Conservation (phyloP, 2,888 invertebrate genomes). For the Oligia latruncula region DNA sequence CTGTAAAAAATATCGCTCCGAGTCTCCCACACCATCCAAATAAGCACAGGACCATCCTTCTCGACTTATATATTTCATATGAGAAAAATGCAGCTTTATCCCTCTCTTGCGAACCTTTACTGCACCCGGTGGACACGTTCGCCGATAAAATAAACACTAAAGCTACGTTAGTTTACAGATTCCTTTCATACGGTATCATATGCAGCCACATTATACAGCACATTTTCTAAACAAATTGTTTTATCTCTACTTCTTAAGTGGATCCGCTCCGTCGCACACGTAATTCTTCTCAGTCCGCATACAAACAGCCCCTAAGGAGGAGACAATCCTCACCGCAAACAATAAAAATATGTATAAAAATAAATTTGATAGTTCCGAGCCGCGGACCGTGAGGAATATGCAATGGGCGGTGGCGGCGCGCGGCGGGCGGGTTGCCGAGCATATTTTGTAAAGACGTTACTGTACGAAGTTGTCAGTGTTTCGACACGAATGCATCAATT, state of each 20-base stretch:
- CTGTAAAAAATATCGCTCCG: slow-evolving; percentile 69
- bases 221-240: slow-evolving; percentile 88
- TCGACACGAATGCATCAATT: slow-evolving; percentile 65
- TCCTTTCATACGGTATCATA: slow-evolving; percentile 74
- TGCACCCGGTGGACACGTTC: slow-evolving; percentile 76
- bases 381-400: slow-evolving; percentile 81
- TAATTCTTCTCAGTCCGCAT: slow-evolving; percentile 88
- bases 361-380: slow-evolving; percentile 86
- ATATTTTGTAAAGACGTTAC: slow-evolving; percentile 66
- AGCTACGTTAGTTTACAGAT: slow-evolving; percentile 77
- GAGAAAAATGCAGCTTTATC: slow-evolving; percentile 77
- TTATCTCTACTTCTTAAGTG: slow-evolving; percentile 86
- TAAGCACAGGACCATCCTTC: slow-evolving; percentile 65
- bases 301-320: slow-evolving; percentile 88
- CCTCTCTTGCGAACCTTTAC: slow-evolving; percentile 69
- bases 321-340: slow-evolving; percentile 88
- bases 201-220: slow-evolving; percentile 79
- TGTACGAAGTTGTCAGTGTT: slow-evolving; percentile 58
- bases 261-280: slow-evolving; percentile 83
- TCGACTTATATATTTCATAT: slow-evolving; percentile 72
- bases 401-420: slow-evolving; percentile 66
- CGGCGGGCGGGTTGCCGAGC: slow-evolving; percentile 59
- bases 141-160: slow-evolving; percentile 78
- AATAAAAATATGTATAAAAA: slow-evolving; percentile 89
- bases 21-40: slow-evolving; percentile 61